Percentiles rank a stretch among this genome's conserved stretches.
Conservation (phyloP, 2,888 invertebrate species). For the Apotomis turbidana region DNA sequence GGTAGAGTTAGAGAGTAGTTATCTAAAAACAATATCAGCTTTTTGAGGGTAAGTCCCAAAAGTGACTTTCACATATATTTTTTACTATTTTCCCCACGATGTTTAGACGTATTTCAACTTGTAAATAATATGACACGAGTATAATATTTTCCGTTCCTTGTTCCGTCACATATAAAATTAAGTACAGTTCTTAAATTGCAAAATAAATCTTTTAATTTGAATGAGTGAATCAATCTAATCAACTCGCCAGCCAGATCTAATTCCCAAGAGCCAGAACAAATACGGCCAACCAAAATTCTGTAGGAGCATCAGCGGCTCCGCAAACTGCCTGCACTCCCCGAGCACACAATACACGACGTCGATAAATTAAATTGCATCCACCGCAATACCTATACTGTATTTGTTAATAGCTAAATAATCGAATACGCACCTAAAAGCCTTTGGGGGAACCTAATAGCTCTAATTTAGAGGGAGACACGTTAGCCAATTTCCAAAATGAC, state of each 20-base stretch:
- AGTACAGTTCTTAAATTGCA: not conserved
- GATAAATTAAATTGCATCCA: constrained; percentile 75
- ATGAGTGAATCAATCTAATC: constrained; percentile 50
- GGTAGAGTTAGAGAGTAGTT: too few species aligned
- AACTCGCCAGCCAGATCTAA: constrained; percentile 60
- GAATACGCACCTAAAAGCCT: constrained; percentile 55
- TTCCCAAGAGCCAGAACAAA: constrained; percentile 58
- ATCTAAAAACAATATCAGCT: too few species aligned
- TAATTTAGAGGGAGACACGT: constrained; percentile 60
- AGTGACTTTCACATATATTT: too few species aligned
- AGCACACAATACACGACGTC: constrained; percentile 53
- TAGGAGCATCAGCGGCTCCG: constrained; percentile 27
- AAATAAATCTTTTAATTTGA: not conserved
- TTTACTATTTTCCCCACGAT: too few species aligned
- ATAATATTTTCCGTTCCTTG: too few species aligned
- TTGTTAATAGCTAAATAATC: constrained; percentile 74
- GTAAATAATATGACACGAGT: too few species aligned
- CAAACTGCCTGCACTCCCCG: constrained; percentile 41
- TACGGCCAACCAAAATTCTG: constrained; percentile 52
- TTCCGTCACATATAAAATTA: too few species aligned
- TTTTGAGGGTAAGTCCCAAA: too few species aligned
- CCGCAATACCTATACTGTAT: constrained; percentile 56
- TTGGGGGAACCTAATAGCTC: constrained; percentile 57
- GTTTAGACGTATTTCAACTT: too few species aligned
- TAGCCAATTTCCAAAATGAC: constrained; percentile 43